phyloP scores from a whole-genome alignment of 2,888 invertebrate species.

The Mythimna lalbum region DNA sequence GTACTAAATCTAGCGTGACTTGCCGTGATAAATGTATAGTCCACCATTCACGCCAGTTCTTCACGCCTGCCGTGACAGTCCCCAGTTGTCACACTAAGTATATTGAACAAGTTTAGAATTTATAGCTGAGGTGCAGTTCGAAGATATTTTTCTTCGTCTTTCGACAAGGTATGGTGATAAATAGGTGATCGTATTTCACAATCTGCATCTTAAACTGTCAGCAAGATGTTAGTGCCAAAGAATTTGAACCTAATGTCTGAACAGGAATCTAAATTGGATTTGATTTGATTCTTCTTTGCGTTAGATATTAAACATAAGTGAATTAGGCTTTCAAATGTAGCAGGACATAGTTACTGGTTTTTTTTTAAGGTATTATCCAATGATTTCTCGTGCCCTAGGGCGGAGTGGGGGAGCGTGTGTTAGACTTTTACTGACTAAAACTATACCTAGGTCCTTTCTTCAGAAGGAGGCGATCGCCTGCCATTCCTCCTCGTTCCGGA shows the following conservation, averaged over 20 bases:
- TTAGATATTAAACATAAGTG: neutral
- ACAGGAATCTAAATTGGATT: slow-evolving; percentile 30
- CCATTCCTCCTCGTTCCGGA: too few relatives aligned
- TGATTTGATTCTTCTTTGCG: neutral
- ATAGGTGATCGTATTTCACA: slow-evolving; percentile 46
- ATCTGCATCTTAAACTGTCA: slow-evolving; percentile 47
- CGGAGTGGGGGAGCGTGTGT: too few relatives aligned
- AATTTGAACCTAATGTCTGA: slow-evolving; percentile 34
- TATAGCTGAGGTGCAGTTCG: slow-evolving; percentile 46
- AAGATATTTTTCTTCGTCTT: slow-evolving; percentile 43
- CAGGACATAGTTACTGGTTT: too few relatives aligned
- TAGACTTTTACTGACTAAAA: too few relatives aligned
- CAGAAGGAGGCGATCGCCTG: too few relatives aligned
- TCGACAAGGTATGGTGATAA: slow-evolving; percentile 33
- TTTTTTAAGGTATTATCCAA: too few relatives aligned
- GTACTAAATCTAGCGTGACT: slow-evolving; percentile 44
- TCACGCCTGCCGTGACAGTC: slow-evolving; percentile 51
- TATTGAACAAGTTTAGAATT: slow-evolving; percentile 59
- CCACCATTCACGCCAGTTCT: slow-evolving; percentile 41
- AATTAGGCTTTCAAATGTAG: neutral
- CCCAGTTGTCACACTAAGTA: slow-evolving; percentile 51
- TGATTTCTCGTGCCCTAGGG: too few relatives aligned
- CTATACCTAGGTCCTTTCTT: too few relatives aligned
- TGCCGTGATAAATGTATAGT: slow-evolving; percentile 55
- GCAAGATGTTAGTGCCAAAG: slow-evolving; percentile 42